A percentile compares a stretch with the other conserved stretches of the same genome.
Conservation (phyloP, 2,797 vertebrate genomes). For the Salmo trutta region DNA sequence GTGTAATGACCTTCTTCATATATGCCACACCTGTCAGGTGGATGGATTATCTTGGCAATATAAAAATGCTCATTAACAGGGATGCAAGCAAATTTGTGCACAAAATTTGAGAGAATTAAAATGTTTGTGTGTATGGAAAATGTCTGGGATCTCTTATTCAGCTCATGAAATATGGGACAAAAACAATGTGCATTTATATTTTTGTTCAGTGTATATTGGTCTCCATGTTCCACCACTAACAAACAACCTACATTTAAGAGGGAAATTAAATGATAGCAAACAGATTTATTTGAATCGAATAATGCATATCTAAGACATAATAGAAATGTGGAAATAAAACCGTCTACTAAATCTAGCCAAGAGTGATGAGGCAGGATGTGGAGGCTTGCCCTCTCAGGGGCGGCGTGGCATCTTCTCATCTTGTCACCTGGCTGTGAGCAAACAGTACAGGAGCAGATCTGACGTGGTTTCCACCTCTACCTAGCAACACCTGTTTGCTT, state of each 20-base stretch:
- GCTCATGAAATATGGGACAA: too few species aligned
- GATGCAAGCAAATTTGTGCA: too few species aligned
- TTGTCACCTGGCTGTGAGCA: conserved; percentile 58
- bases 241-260: neutral
- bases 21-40: too few species aligned
- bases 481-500: conserved; percentile 77
- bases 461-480: conserved; percentile 63
- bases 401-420: conserved; percentile 21
- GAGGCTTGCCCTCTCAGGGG: neutral
- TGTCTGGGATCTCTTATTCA: too few species aligned
- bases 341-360: neutral
- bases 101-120: too few species aligned
- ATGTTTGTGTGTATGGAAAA: too few species aligned
- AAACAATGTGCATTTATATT: too few species aligned
- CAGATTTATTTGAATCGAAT: neutral
- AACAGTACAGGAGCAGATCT: conserved; percentile 61
- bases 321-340: neutral
- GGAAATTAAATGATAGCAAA: neutral
- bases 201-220: neutral
- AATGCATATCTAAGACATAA: neutral
- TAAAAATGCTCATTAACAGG: too few species aligned
- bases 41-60: too few species aligned
- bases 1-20: too few species aligned
- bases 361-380: neutral
- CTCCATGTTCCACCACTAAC: neutral